Percentiles rank a stretch among this genome's conserved stretches.
phyloP scores from a whole-genome alignment of 2,797 vertebrate species.

The Selene dorsalis region DNA sequence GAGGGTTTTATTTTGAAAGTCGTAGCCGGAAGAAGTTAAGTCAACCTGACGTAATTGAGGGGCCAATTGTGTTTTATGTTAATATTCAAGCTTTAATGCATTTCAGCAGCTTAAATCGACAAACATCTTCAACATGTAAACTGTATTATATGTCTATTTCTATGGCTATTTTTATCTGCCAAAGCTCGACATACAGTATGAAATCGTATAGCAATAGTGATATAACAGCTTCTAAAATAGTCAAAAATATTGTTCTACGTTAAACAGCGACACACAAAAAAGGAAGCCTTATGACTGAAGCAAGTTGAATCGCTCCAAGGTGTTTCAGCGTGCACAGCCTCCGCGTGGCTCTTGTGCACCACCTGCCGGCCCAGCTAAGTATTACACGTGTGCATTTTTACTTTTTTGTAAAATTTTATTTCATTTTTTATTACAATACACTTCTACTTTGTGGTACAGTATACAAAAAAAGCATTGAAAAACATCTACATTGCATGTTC shows the following conservation, averaged over 20 bases:
- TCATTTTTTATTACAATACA: constrained; percentile 78
- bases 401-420: constrained; percentile 1
- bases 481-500: constrained; percentile 77
- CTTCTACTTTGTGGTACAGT: constrained; percentile 80
- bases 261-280: neutral
- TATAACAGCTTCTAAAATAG: neutral
- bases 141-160: neutral
- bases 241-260: neutral
- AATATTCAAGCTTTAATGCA: neutral
- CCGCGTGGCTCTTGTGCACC: constrained; percentile 27
- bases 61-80: neutral
- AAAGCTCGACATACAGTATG: neutral
- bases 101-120: neutral
- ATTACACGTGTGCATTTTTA: constrained; percentile 2
- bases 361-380: constrained; percentile 35
- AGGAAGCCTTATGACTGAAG: neutral
- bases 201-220: neutral
- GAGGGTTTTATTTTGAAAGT: constrained; percentile 62
- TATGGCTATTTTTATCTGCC: neutral
- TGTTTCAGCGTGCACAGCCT: neutral
- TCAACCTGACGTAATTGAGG: neutral
- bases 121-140: neutral
- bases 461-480: constrained; percentile 80
- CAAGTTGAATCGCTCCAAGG: neutral
- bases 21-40: neutral